Conservation (phyloP, 2,797 vertebrate genomes). For the Thamnophis elegans region DNA sequence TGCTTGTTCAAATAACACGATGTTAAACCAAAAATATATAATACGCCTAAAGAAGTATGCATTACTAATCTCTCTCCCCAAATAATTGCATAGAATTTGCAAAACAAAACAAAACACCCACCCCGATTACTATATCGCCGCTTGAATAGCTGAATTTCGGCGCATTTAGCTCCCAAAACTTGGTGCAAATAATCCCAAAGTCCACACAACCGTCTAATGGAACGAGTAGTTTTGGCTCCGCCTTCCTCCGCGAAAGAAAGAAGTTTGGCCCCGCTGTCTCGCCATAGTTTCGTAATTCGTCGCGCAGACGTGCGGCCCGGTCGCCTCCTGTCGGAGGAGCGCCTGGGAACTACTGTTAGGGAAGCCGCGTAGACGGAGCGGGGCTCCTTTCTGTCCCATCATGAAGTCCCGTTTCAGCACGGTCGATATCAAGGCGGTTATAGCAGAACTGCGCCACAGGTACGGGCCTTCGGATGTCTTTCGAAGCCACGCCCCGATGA, state of each 20-base stretch:
- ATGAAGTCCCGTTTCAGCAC: conserved; percentile 94
- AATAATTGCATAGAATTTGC: background rate
- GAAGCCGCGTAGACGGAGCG: background rate
- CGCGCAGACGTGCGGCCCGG: conserved; percentile 32
- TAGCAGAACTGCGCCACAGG: conserved; percentile 89
- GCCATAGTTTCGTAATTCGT: conserved; percentile 32
- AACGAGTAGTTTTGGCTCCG: conserved; percentile 7
- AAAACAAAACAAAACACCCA: background rate
- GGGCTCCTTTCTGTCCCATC: background rate
- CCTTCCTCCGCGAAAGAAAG: background rate
- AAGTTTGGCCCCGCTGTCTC: background rate
- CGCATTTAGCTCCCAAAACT: background rate
- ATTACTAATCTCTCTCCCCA: background rate
- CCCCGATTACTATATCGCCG: background rate
- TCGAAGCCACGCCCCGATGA: background rate
- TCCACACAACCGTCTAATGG: background rate
- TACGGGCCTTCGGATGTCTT: conserved; percentile 50
- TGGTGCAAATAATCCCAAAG: background rate
- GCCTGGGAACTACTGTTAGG: too few relatives aligned
- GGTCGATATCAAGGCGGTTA: conserved; percentile 86
- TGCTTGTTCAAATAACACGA: background rate
- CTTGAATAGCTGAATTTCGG: background rate
- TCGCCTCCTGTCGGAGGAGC: background rate
- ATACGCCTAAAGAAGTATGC: background rate
- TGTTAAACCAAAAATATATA: background rate